Evolutionary conservation across 2,797 vertebrate species (phyloP), one percentile per base, ranked within the genome.

Genomic region (Sebastes elongatus): DNA sequence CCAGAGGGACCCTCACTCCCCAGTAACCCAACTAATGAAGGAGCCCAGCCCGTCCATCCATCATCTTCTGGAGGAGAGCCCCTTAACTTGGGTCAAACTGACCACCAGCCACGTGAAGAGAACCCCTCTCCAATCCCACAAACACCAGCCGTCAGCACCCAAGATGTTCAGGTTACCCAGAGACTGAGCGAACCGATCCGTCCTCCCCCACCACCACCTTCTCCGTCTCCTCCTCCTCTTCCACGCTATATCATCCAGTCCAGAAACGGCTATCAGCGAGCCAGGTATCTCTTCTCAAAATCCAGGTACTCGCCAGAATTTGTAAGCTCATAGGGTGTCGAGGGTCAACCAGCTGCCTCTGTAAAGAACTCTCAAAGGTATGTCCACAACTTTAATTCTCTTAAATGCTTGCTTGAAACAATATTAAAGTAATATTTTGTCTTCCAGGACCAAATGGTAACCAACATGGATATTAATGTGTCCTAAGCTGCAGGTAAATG

Each of bases 361-460:
- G 38, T 14, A 4, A 67, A 14, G 60, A 23, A 32, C 9, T 27
- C 32, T 28, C 0, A 7, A 53, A 71, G 73, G 81, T 89, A 82
- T 16, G 46, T 27, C 1, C 7, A 16, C 7, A 7, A 13, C 20
- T n/a, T 7, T 2, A 7, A 27, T 1, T 32, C 5, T 38, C 11
- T 1, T 6, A 8, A 53, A 14, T 55, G 7, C 10, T 33, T 57
- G 6, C 5, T 28, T 53, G 1, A 64, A 30, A 14, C 5, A 0
- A 25, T 16, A 1, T 7, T 16, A 11, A 2, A 1, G 1, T 7
- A 2, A 49, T 18, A 49, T 49, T 73, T 49, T 73, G 1, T 65
- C 52, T 81, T 75, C 1, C 60, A 88, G 86, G 25, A 3, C 1
- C n/a, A 64, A 63, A 28, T 68, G 25, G 8, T 38, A 33, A 84